Evolutionary conservation across 1,140 invertebrate species (phyloP).

Genomic region (Cardiocondyla obscurior): DNA sequence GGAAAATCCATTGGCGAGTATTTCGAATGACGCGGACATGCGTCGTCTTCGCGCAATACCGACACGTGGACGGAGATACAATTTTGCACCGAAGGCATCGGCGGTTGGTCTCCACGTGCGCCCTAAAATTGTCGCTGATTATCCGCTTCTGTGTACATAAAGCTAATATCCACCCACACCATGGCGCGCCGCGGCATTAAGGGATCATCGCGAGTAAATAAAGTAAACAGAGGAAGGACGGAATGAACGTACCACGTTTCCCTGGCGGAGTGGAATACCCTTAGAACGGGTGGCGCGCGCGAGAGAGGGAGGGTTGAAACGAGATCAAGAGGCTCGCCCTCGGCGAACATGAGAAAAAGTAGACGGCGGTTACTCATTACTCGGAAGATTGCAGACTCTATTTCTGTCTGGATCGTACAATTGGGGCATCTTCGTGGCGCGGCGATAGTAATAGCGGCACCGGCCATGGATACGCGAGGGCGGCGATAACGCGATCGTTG

Average conservation of each 20-base stretch:
- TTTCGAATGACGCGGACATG: neutral
- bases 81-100: neutral
- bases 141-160: neutral
- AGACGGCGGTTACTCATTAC: slow-evolving; percentile 74
- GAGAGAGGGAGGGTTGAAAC: neutral
- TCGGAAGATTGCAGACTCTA: slow-evolving; percentile 79
- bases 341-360: slow-evolving; percentile 1
- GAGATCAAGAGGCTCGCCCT: slow-evolving; percentile 27
- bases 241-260: neutral
- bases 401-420: slow-evolving; percentile 76
- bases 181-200: neutral
- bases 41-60: neutral
- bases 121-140: slow-evolving; percentile 57
- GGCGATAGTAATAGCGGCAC: neutral
- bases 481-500: slow-evolving; percentile 60
- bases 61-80: slow-evolving; percentile 13
- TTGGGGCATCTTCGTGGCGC: slow-evolving; percentile 69
- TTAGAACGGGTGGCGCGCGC: neutral
- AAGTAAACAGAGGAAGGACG: slow-evolving; percentile 8
- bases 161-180: neutral
- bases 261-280: neutral
- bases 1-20: neutral
- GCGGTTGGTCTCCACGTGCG: slow-evolving; percentile 46
- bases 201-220: slow-evolving; percentile 3
- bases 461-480: slow-evolving; percentile 32